A percentile compares a stretch with the other conserved stretches of the same genome.
Conservation (phyloP, 2,888 invertebrate genomes). For the Crossocerus cetratus region DNA sequence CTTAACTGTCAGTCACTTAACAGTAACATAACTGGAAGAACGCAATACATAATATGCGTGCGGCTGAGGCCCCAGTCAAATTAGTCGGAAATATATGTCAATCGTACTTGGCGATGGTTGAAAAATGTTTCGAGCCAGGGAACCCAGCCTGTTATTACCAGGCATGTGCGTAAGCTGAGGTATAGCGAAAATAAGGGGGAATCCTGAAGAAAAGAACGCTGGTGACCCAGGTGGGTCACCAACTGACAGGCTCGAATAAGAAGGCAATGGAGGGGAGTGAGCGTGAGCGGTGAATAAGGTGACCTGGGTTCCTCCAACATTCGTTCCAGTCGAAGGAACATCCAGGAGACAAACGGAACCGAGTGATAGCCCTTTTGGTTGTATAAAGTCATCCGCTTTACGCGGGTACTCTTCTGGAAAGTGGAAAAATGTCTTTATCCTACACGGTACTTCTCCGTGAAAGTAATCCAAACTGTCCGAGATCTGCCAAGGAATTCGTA, state of each 20-base stretch:
- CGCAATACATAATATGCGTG: no score
- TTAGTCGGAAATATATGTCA: no score
- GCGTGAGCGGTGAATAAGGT: slow-evolving; percentile 24
- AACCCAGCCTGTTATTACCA: slow-evolving; percentile 43
- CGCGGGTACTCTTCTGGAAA: background rate
- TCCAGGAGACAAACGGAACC: slow-evolving; percentile 15
- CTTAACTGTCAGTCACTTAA: no score
- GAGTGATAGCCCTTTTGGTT: background rate
- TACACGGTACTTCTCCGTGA: background rate
- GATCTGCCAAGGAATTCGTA: no score
- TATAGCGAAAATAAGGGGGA: slow-evolving; percentile 29
- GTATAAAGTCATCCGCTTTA: slow-evolving; percentile 18
- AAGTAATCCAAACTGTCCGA: no score
- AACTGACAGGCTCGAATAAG: slow-evolving; percentile 33
- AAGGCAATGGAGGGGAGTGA: slow-evolving; percentile 13
- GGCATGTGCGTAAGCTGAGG: slow-evolving; percentile 32
- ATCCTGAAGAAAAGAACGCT: slow-evolving; percentile 30
- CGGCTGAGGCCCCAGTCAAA: no score
- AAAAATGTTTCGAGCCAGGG: slow-evolving; percentile 29
- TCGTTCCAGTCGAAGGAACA: slow-evolving; percentile 43
- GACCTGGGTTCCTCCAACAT: slow-evolving; percentile 11
- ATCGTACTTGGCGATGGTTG: background rate
- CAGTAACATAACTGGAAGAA: no score
- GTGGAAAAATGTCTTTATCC: slow-evolving; percentile 1
- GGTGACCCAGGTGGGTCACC: slow-evolving; percentile 55